These are phyloP conservation scores for Aphelocoma californica DNA, from an alignment of 2,797 vertebrate species.

Conservation along the genomic window DNA sequence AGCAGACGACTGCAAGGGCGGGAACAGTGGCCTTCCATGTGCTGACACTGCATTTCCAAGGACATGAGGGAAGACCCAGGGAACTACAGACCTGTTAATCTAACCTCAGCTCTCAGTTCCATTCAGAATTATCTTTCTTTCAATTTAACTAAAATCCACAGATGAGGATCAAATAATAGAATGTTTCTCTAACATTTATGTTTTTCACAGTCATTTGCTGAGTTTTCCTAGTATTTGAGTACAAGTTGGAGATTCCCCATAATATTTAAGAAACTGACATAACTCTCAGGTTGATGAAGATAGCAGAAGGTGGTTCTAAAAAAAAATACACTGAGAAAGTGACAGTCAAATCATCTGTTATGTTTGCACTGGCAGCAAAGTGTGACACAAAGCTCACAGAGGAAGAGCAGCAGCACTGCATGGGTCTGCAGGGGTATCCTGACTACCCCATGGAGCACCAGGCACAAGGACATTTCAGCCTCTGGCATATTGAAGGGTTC, in stretches of 20 bases:
- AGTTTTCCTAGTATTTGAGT: background rate
- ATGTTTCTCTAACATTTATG: background rate
- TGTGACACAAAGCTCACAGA: background rate
- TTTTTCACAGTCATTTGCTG: background rate
- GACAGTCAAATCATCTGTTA: conserved; percentile 14
- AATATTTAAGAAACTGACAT: background rate
- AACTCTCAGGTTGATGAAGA: background rate
- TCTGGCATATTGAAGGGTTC: background rate
- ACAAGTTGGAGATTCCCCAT: background rate
- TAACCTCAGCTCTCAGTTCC: background rate
- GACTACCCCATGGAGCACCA: background rate
- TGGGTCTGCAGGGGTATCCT: background rate
- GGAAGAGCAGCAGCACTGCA: background rate
- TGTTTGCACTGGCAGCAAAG: background rate
- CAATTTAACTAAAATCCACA: background rate
- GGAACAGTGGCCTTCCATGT: background rate
- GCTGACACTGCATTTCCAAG: background rate
- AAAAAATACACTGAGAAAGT: background rate
- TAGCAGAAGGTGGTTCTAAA: conserved; percentile 24
- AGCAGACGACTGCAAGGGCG: background rate
- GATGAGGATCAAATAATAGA: background rate
- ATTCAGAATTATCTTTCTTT: background rate
- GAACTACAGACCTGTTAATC: background rate
- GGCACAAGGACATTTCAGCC: background rate
- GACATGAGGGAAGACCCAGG: background rate